Conservation (phyloP, 2,888 invertebrate genomes). For the Gordius sp. region DNA sequence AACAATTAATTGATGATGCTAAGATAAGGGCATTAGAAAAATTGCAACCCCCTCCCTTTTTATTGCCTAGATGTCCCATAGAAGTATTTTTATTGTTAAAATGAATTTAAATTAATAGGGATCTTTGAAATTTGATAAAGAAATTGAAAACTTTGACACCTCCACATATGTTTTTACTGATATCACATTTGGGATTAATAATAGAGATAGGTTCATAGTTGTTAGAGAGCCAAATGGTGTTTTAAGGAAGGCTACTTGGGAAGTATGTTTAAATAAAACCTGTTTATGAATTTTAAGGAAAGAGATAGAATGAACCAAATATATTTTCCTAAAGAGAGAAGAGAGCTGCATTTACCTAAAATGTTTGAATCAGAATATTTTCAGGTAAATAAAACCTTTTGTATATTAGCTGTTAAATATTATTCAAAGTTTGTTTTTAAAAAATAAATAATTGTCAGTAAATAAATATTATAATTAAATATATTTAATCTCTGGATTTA, state of each 20-base stretch:
- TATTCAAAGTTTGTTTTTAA: background rate
- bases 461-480: background rate
- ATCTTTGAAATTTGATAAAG: slow-evolving; percentile 34
- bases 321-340: slow-evolving; percentile 12
- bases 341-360: background rate
- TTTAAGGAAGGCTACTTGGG: slow-evolving; percentile 14
- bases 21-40: background rate
- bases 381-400: too few relatives aligned
- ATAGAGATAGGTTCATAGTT: slow-evolving; percentile 12
- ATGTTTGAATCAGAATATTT: slow-evolving; percentile 10
- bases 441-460: background rate
- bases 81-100: slow-evolving; percentile 25
- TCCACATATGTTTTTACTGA: slow-evolving; percentile 33
- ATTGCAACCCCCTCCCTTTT: background rate
- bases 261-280: background rate
- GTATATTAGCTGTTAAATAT: too few relatives aligned
- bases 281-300: slow-evolving; percentile 2
- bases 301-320: slow-evolving; percentile 9
- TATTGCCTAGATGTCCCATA: background rate
- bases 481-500: background rate
- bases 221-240: slow-evolving; percentile 12
- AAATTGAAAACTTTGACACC: slow-evolving; percentile 42
- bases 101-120: slow-evolving; percentile 36
- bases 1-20: slow-evolving; percentile 4
- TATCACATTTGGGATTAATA: slow-evolving; percentile 7